Evolutionary conservation across 2,888 invertebrate species (phyloP), one percentile per base, ranked within the genome.

Genomic region (Calameuta filiformis): DNA sequence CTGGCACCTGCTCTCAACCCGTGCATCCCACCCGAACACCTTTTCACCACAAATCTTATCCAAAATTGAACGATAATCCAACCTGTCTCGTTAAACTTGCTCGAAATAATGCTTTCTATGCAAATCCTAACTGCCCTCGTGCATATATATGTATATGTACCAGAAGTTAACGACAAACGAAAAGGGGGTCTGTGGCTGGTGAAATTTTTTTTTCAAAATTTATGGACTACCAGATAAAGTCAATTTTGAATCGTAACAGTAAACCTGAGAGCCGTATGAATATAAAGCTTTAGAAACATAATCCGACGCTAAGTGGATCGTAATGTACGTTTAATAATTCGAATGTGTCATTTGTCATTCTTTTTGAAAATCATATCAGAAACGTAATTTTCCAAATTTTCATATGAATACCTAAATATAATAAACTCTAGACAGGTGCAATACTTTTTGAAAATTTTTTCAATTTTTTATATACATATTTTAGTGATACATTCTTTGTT

Each of bases 1-100:
- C 77, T 15, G 80, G 79, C 85, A 85, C 84, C 84, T 85, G 84
- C 85, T 83, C 74, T 74, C 35, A 33, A 31, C 30, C 74, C 74
- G 74, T 30, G 79, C 77, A 76, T 79, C 23, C 71, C 71, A 34
- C 9, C 31, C 30, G 71, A 31, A 71, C 71, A 71, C 71, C 71
- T 71, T 71, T 34, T 31, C 71, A 71, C 71, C 33, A 71, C 71
- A 71, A 71, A 71, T 71, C 71, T 71, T 34, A 71, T 71, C 71
- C 71, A 71, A 71, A 71, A 71, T 71, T 71, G 71, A 71, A 71
- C 71, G 71, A 71, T 71, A 71, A 71, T 71, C 71, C 71, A 34
- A 31, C 31, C 71, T 71, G 71, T 34, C 71, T 71, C 71, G 71
- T 71, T 71, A 71, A 71, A 71, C 71, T 71, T 71, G 12, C 71